These are phyloP conservation scores for Drosophila setifemur DNA, from an alignment of 1,140 invertebrate genomes.

Conservation along the genomic window DNA sequence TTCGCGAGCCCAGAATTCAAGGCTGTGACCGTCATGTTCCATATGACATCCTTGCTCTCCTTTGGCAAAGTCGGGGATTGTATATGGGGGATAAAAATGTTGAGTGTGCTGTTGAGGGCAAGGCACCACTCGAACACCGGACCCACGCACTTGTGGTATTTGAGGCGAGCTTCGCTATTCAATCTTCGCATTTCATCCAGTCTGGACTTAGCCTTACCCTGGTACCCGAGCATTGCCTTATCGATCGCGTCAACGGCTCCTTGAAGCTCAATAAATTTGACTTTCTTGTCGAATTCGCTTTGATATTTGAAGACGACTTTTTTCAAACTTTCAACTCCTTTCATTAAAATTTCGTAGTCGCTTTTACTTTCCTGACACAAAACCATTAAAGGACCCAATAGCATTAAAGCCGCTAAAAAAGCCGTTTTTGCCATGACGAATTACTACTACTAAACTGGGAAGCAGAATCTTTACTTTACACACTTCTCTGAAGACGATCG, in stretches of 20 bases:
- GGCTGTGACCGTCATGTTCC: not conserved
- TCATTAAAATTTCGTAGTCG: no score
- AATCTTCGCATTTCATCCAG: not conserved
- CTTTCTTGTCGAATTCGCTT: not conserved
- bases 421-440: no score
- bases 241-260: not conserved
- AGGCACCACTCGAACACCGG: not conserved
- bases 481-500: no score
- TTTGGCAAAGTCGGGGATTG: not conserved
- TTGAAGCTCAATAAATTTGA: not conserved
- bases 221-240: not conserved
- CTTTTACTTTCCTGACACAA: no score
- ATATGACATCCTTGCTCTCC: not conserved
- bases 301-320: not conserved
- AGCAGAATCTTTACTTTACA: no score
- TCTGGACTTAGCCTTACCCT: not conserved
- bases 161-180: not conserved
- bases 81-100: not conserved
- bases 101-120: not conserved
- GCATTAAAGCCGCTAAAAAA: no score
- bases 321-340: not conserved
- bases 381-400: no score
- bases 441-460: no score
- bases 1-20: not conserved
- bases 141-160: not conserved